These are phyloP conservation scores for Ciconia stormi DNA, from an alignment of 2,113 vertebrate genomes.

Conservation along the genomic window DNA sequence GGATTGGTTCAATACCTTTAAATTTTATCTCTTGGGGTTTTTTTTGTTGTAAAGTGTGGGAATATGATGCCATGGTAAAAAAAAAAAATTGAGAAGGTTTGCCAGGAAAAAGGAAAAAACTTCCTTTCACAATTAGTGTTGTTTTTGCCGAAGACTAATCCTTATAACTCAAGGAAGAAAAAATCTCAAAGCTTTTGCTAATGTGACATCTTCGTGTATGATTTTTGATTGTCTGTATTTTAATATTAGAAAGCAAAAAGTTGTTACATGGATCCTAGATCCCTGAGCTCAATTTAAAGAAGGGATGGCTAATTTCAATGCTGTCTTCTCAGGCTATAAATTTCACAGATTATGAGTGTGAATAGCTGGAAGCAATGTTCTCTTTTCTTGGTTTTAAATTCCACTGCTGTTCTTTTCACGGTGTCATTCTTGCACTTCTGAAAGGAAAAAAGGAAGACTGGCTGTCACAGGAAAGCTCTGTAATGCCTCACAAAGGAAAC, in stretches of 20 bases:
- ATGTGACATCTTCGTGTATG: neutral
- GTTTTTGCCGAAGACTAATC: neutral
- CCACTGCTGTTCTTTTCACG: neutral
- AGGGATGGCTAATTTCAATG: neutral
- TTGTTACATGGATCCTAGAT: neutral
- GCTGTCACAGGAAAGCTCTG: neutral
- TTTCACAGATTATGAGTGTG: constrained; percentile 19
- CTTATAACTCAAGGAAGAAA: neutral
- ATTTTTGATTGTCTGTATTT: neutral
- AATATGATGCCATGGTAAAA: neutral
- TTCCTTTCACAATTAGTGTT: neutral
- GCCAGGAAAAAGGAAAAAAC: neutral
- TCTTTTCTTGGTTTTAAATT: constrained; percentile 22
- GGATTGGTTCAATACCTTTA: neutral
- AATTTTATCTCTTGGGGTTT: neutral
- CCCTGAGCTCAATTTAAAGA: neutral
- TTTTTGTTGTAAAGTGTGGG: neutral
- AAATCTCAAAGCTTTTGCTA: neutral
- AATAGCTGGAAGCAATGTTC: constrained; percentile 26
- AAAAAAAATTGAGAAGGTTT: neutral
- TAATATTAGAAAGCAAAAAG: neutral
- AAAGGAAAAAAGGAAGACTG: neutral
- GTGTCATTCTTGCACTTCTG: neutral
- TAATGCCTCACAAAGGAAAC: neutral
- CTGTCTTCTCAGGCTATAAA: neutral